A percentile compares a stretch with the other conserved stretches of the same genome.
Evolutionary conservation across 2,888 invertebrate species (phyloP).

Genomic region (Rhogogaster chlorosoma): DNA sequence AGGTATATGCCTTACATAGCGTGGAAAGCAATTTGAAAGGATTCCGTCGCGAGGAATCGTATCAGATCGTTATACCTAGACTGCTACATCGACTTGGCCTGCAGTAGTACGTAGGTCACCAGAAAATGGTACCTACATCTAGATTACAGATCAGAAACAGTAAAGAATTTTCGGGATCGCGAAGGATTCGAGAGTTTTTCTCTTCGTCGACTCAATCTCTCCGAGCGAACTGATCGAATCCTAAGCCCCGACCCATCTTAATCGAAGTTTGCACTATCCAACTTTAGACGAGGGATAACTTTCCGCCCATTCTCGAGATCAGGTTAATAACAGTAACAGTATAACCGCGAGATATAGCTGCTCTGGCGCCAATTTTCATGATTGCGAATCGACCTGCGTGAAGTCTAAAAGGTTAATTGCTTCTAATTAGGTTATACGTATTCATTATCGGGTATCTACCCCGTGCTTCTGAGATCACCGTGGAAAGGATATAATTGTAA

Average conservation of each 20-base stretch:
- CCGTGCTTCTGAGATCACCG: not conserved
- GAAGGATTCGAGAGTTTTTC: not conserved
- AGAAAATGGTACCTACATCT: not conserved
- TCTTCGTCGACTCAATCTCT: not conserved
- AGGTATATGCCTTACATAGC: not conserved
- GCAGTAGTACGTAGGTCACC: not conserved
- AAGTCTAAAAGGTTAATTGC: constrained; percentile 44
- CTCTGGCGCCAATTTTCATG: constrained; percentile 27
- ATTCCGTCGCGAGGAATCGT: not conserved
- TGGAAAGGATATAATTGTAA: constrained; percentile 39
- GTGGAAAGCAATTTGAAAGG: not conserved
- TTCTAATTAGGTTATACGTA: constrained; percentile 46
- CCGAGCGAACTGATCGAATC: not conserved
- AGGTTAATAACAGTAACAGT: constrained; percentile 44
- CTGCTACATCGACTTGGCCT: not conserved
- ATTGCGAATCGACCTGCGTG: constrained; percentile 40
- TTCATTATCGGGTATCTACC: constrained; percentile 44
- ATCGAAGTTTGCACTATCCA: constrained; percentile 44
- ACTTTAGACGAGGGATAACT: constrained; percentile 26
- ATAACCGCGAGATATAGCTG: constrained; percentile 32
- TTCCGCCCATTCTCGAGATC: not conserved
- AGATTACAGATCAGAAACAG: not conserved
- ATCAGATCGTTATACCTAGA: not conserved
- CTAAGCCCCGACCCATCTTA: constrained; percentile 11
- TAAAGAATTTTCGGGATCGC: not conserved